Evolutionary conservation across 1,140 invertebrate species (phyloP).

Genomic region (Nasonia longicornis): DNA sequence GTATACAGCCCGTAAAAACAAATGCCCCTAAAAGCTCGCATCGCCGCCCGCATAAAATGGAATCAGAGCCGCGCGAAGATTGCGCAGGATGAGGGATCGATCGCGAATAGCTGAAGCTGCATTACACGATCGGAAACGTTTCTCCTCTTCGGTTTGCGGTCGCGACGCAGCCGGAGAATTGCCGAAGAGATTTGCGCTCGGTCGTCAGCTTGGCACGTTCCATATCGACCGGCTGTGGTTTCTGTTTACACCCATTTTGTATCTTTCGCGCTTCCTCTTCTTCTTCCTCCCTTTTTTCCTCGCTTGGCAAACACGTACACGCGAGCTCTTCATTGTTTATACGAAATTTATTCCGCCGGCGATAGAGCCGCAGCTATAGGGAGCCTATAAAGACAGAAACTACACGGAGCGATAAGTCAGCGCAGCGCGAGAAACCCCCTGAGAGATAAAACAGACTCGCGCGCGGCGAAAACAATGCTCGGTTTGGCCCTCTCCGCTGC

Average conservation of each 20-base stretch:
- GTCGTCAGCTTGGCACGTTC: slow-evolving; percentile 31
- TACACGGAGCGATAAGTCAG: not conserved
- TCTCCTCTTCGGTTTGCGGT: slow-evolving; percentile 24
- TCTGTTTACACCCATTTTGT: slow-evolving; percentile 31
- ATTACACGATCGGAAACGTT: slow-evolving; percentile 19
- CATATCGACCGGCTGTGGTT: slow-evolving; percentile 34
- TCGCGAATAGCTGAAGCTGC: not conserved
- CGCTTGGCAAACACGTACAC: not conserved
- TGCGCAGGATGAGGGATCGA: not conserved
- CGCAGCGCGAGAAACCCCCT: not conserved
- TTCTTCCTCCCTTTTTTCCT: not conserved
- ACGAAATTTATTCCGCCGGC: not conserved
- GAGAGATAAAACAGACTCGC: slow-evolving; percentile 24
- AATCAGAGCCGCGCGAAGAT: not conserved
- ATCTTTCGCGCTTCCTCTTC: not conserved
- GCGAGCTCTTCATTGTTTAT: not conserved
- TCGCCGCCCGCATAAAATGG: not conserved
- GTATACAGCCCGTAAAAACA: not conserved
- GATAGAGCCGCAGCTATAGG: not conserved
- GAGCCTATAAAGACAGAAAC: not conserved
- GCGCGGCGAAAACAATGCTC: not conserved
- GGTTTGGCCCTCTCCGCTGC: not conserved
- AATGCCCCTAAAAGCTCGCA: not conserved
- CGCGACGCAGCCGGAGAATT: not conserved
- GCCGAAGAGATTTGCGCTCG: slow-evolving; percentile 33